These are phyloP conservation scores for Anthoscopus minutus DNA, from an alignment of 2,113 vertebrate species.

Conservation along the genomic window DNA sequence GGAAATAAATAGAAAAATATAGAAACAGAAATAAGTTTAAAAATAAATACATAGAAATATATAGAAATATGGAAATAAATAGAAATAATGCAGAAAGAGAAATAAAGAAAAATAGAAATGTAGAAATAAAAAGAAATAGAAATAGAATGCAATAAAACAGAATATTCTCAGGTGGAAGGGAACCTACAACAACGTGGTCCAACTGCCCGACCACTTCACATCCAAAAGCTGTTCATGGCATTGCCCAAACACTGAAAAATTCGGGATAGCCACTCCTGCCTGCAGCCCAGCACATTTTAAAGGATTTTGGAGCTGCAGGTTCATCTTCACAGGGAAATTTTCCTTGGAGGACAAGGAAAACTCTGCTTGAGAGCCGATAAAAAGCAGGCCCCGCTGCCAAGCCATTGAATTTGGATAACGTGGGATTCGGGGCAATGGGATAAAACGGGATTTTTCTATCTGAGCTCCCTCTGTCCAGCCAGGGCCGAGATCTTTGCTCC, in stretches of 20 bases:
- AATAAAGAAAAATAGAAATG: no score
- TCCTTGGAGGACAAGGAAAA: background rate
- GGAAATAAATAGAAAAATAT: background rate
- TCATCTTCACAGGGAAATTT: rapidly evolving
- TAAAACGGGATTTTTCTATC: background rate
- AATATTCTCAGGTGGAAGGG: background rate
- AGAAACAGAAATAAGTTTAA: background rate
- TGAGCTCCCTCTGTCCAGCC: background rate
- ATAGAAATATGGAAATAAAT: background rate
- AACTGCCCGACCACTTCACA: background rate
- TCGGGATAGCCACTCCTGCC: rapidly evolving
- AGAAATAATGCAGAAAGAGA: no score
- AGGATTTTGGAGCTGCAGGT: background rate
- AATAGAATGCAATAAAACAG: background rate
- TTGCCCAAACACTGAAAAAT: background rate
- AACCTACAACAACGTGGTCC: background rate
- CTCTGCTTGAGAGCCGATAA: background rate
- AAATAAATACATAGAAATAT: background rate
- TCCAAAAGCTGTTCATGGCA: background rate
- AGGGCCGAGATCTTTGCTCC: background rate
- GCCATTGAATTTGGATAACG: background rate
- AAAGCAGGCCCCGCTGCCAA: background rate
- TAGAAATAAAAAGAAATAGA: background rate
- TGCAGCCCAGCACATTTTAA: background rate
- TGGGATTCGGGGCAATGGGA: background rate